Evolutionary conservation across 2,888 invertebrate genomes (phyloP).

Genomic region (Parapristionchus giblindavisi): DNA sequence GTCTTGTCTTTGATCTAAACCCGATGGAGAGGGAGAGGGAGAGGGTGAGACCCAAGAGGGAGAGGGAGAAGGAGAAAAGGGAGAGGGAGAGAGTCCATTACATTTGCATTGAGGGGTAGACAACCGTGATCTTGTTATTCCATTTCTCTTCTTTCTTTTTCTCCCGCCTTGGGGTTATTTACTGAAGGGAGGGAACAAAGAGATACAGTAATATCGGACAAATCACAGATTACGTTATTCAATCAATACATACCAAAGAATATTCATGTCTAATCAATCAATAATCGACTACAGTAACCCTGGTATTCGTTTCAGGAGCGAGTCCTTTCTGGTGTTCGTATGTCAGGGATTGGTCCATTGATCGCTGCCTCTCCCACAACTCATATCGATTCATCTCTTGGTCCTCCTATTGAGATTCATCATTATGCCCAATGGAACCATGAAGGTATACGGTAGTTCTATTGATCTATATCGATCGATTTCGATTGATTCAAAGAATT

Average conservation of each 20-base stretch:
- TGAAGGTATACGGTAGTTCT: neutral
- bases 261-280: neutral
- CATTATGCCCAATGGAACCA: slow-evolving; percentile 84
- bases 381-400: slow-evolving; percentile 79
- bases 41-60: neutral
- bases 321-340: slow-evolving; percentile 72
- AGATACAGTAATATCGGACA: neutral
- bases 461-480: neutral
- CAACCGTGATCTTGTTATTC: neutral
- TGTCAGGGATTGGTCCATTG: slow-evolving; percentile 93
- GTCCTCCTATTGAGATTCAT: slow-evolving; percentile 81
- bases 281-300: slow-evolving; percentile 1
- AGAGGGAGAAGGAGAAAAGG: neutral
- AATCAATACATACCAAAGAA: too few species aligned
- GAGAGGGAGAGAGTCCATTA: too few species aligned
- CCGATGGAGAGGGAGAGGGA: neutral
- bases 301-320: slow-evolving; percentile 65
- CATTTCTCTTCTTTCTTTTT: too few species aligned
- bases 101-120: neutral
- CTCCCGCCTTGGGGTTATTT: too few species aligned
- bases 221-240: neutral
- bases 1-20: neutral
- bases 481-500: neutral
- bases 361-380: slow-evolving; percentile 85
- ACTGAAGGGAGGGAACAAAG: too few species aligned